Base-by-base conservation (phyloP, 2,888 invertebrate genomes). In the Halocaridina rubra region DNA sequence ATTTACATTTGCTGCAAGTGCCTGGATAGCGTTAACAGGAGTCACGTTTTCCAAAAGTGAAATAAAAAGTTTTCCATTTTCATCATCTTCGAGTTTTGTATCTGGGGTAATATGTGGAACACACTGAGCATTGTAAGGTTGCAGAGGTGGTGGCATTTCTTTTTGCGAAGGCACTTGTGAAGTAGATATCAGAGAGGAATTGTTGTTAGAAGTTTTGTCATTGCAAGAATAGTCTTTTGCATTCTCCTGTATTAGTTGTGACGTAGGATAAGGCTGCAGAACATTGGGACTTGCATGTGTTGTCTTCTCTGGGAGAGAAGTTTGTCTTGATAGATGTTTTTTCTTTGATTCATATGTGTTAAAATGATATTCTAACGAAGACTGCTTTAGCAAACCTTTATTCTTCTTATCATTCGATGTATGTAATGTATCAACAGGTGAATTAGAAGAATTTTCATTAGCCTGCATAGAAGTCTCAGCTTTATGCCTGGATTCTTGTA, bases 401-500 rank as follows among this genome's bases (percentile, higher is more conserved):
- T 71, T 32, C 10, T 29, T 39, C 29, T 67, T 67, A 27, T 79
- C 78, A 16, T 64, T 39, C n/a, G 22, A n/a, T 19, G 53, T 22
- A 24, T 74, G 7, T 39, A 30, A 22, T 5, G 8, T 61, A 5
- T 77, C 2, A 0, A 61, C 29, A 13, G 39, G 16, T 5, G 64
- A 61, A n/a, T 24, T 46, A 32, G 29, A 32, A 19, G 19, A 29
- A 29, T 69, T 69, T 27, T 32, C 61, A 76, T 27, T 59, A 7
- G 13, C 29, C 24, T 59, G 76, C n/a, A 30, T 19, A 16, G 29
- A 32, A 4, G 30, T 13, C 29, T 72, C 33, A n/a, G 67, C n/a
- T 46, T 67, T 76, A 33, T 82, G 77, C 39, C 82, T 71, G 1
- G 82, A 71, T 53, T 82, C 82, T 33, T 82, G 82, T 16, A 78